These are phyloP conservation scores for Serranus cabrilla DNA, from an alignment of 2,797 vertebrate species.

Conservation along the genomic window DNA sequence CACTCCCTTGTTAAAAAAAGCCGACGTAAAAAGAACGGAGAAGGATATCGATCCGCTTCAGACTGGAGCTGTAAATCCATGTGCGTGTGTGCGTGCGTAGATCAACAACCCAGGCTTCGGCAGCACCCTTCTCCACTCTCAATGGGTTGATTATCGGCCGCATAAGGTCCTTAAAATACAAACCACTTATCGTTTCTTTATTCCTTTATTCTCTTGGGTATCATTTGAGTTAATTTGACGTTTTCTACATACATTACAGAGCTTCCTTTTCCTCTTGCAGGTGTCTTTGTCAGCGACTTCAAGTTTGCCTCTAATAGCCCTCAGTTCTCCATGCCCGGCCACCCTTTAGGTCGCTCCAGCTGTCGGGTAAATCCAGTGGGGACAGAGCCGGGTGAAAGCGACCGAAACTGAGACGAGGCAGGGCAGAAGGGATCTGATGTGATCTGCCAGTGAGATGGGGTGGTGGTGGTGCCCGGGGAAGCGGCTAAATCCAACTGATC, in stretches of 20 bases:
- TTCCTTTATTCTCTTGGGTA: constrained; percentile 4
- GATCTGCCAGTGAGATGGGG: constrained; percentile 56
- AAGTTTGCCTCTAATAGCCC: constrained; percentile 63
- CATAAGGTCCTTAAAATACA: constrained; percentile 56
- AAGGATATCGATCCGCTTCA: constrained; percentile 78
- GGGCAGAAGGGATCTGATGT: constrained; percentile 49
- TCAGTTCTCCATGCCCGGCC: constrained; percentile 42
- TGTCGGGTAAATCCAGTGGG: constrained; percentile 74
- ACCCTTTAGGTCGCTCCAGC: constrained; percentile 56
- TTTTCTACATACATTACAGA: not conserved
- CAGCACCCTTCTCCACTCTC: constrained; percentile 66
- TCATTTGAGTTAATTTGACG: constrained; percentile 37
- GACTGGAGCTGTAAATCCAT: constrained; percentile 80
- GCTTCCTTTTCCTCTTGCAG: constrained; percentile 27
- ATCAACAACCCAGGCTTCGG: constrained; percentile 71
- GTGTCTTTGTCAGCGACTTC: constrained; percentile 45
- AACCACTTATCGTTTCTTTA: constrained; percentile 35
- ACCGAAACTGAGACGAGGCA: constrained; percentile 56
- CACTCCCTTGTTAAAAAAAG: constrained; percentile 71
- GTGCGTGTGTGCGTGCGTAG: constrained; percentile 65
- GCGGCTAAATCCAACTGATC: constrained; percentile 74
- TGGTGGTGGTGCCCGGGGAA: constrained; percentile 31
- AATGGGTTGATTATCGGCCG: constrained; percentile 57
- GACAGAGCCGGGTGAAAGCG: constrained; percentile 52
- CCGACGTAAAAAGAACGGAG: constrained; percentile 48